phyloP scores from a whole-genome alignment of 1,140 invertebrate genomes.

The Lepidostoma basale region DNA sequence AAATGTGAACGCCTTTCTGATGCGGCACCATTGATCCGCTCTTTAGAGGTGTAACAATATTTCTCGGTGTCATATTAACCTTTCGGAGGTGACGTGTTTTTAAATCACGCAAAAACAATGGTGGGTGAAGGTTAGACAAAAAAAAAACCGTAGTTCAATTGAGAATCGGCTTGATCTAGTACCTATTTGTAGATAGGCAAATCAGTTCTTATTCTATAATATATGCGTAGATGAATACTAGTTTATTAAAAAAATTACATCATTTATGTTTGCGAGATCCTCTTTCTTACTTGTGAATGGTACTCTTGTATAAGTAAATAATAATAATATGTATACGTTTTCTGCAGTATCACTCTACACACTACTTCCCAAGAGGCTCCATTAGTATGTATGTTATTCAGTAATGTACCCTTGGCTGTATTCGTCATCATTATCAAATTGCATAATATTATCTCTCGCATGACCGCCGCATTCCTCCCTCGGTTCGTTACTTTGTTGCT shows the following conservation, averaged over 20 bases:
- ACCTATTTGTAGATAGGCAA: too few relatives aligned
- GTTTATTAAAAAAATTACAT: too few relatives aligned
- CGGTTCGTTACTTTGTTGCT: too few relatives aligned
- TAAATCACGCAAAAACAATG: conserved; percentile 3
- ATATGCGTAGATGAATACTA: too few relatives aligned
- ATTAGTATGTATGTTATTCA: conserved; percentile 23
- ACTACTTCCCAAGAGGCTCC: conserved; percentile 7
- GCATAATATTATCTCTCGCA: conserved; percentile 15
- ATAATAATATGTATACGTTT: too few relatives aligned
- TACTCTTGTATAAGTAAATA: too few relatives aligned
- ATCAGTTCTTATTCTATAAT: too few relatives aligned
- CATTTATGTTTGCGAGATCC: too few relatives aligned
- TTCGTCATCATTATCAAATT: conserved; percentile 13
- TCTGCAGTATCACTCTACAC: too few relatives aligned
- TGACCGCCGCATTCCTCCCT: conserved; percentile 7
- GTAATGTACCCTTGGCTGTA: not conserved
- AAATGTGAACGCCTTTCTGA: conserved; percentile 38
- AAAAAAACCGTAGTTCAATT: too few relatives aligned
- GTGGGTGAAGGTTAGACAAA: not conserved
- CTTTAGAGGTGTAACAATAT: conserved; percentile 30
- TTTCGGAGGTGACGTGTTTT: conserved; percentile 15
- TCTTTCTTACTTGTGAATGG: too few relatives aligned
- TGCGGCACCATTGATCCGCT: conserved; percentile 25
- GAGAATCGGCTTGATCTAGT: too few relatives aligned
- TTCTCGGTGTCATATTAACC: conserved; percentile 29